These are phyloP conservation scores for Yponomeuta sedellus DNA, from an alignment of 2,888 invertebrate species.

Conservation along the genomic window DNA sequence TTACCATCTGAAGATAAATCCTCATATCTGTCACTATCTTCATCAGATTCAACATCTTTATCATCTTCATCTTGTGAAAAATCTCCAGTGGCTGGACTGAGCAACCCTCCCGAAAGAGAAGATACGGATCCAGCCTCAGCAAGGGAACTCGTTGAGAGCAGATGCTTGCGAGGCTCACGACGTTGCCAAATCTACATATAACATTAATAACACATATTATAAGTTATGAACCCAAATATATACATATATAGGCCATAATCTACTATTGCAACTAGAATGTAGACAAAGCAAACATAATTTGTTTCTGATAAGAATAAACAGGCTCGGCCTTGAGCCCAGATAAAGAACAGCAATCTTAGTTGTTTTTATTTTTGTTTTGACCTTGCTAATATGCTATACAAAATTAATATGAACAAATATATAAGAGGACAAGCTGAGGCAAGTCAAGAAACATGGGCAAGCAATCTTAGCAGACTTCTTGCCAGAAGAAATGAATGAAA, in stretches of 20 bases:
- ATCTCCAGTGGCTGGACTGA: slow-evolving; percentile 86
- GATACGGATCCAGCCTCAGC: slow-evolving; percentile 91
- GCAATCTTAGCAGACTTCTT: too few relatives aligned
- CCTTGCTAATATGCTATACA: too few relatives aligned
- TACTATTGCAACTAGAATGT: too few relatives aligned
- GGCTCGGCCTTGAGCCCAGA: background rate
- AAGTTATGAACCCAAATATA: too few relatives aligned
- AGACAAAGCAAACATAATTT: background rate
- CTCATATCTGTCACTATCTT: slow-evolving; percentile 91
- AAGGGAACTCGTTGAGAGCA: slow-evolving; percentile 88
- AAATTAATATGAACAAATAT: too few relatives aligned
- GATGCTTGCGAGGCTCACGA: slow-evolving; percentile 90
- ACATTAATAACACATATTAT: too few relatives aligned
- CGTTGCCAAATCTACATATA: slow-evolving; percentile 85
- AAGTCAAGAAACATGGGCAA: too few relatives aligned
- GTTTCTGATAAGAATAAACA: background rate
- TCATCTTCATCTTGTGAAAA: slow-evolving; percentile 91
- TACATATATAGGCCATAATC: too few relatives aligned
- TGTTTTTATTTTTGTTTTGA: too few relatives aligned
- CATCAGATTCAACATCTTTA: slow-evolving; percentile 83
- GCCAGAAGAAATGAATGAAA: too few relatives aligned
- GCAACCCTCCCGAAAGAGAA: slow-evolving; percentile 87
- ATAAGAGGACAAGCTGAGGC: too few relatives aligned
- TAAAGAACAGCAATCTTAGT: background rate
- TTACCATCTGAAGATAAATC: slow-evolving; percentile 88